Percentiles rank a stretch among this genome's conserved stretches.
These are phyloP conservation scores for Aphelinus certus DNA, from an alignment of 1,140 invertebrate species.

Conservation along the genomic window DNA sequence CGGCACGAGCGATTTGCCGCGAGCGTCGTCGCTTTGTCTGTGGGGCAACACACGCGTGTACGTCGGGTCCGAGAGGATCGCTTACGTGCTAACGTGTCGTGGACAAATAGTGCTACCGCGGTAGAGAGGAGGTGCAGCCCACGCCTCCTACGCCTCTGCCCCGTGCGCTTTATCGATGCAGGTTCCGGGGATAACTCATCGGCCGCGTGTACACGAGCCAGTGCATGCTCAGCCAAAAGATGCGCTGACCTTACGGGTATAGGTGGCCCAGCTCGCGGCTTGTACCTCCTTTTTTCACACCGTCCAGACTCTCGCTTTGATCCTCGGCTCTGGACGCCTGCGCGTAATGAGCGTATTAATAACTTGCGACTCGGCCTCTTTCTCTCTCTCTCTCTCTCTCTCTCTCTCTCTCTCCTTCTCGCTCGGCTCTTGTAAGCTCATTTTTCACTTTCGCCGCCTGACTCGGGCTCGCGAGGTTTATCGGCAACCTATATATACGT, in stretches of 20 bases:
- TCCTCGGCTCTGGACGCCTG: background rate
- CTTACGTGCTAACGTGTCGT: background rate
- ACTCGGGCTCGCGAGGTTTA: background rate
- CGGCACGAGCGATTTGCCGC: too few relatives aligned
- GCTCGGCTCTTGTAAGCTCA: slow-evolving; percentile 6
- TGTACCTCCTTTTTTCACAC: slow-evolving; percentile 1
- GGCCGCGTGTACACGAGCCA: too few relatives aligned
- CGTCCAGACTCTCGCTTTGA: background rate
- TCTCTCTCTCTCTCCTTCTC: too few relatives aligned
- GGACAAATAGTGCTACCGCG: slow-evolving; percentile 18
- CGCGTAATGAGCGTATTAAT: slow-evolving; percentile 23
- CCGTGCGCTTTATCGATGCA: background rate
- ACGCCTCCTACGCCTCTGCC: background rate
- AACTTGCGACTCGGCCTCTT: background rate
- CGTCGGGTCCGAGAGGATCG: background rate
- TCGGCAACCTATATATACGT: background rate
- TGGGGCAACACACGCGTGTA: background rate
- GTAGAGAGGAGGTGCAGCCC: background rate
- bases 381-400: too few relatives aligned
- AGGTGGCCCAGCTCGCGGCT: background rate
- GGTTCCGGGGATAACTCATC: slow-evolving; percentile 5
- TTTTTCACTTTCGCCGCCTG: slow-evolving; percentile 11
- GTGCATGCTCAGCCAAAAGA: too few relatives aligned
- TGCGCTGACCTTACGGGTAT: background rate
- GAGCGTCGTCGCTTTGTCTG: background rate